Conservation (phyloP, 2,888 invertebrate genomes). For the Caenorhabditis japonica region DNA sequence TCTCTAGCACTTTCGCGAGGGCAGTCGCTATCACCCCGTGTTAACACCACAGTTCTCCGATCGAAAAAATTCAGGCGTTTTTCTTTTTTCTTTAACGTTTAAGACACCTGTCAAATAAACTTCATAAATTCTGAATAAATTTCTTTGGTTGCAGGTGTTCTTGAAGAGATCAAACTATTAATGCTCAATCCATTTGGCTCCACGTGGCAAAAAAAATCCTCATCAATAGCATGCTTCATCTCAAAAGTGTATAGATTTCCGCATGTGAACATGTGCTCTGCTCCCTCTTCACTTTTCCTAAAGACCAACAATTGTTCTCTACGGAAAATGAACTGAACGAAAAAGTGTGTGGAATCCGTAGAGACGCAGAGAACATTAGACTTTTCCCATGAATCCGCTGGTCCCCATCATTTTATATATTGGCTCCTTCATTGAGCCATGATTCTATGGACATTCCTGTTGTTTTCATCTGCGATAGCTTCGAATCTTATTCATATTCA, state of each 20-base stretch:
- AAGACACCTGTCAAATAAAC: too few relatives aligned
- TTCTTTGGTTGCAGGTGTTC: too few relatives aligned
- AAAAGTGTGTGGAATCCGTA: neutral
- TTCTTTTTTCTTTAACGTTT: too few relatives aligned
- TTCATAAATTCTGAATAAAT: too few relatives aligned
- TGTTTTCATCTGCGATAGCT: constrained; percentile 3
- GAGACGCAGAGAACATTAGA: constrained; percentile 13
- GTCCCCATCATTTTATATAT: constrained; percentile 6
- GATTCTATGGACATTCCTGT: constrained; percentile 26
- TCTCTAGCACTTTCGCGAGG: too few relatives aligned
- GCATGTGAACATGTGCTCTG: constrained; percentile 34
- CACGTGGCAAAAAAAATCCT: too few relatives aligned
- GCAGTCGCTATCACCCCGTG: too few relatives aligned
- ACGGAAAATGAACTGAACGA: constrained; percentile 24
- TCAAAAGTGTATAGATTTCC: constrained; percentile 30
- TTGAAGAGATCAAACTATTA: too few relatives aligned
- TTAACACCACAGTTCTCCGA: too few relatives aligned
- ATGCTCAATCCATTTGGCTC: too few relatives aligned
- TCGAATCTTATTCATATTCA: constrained; percentile 34
- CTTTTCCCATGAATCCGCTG: constrained; percentile 1
- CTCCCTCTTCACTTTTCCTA: constrained; percentile 13
- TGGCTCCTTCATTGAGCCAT: constrained; percentile 16
- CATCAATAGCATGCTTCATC: too few relatives aligned
- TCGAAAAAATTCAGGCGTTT: too few relatives aligned
- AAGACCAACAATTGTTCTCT: constrained; percentile 45